phyloP scores from a whole-genome alignment of 2,888 invertebrate genomes.

The Morpho achilles region DNA sequence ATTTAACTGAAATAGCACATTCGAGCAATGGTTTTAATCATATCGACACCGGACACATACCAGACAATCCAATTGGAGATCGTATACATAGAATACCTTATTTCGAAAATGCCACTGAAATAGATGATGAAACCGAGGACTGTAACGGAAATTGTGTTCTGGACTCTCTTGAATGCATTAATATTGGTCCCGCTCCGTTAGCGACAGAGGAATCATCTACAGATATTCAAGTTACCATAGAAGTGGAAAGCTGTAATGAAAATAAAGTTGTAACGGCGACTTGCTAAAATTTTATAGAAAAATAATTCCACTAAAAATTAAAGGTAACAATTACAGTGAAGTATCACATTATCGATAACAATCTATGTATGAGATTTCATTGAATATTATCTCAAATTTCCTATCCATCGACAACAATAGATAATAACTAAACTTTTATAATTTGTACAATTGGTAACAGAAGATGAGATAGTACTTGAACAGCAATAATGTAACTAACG shows the following conservation, averaged over 20 bases:
- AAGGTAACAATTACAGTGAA: not conserved
- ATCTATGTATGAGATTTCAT: no score
- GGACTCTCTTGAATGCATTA: slow-evolving; percentile 12
- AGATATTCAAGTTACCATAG: slow-evolving; percentile 9
- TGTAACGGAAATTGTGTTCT: slow-evolving; percentile 9
- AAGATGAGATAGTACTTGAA: no score
- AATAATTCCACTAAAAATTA: not conserved
- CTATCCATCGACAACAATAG: no score
- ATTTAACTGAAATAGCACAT: slow-evolving; percentile 21
- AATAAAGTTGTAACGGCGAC: not conserved
- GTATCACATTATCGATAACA: no score
- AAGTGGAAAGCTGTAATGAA: not conserved
- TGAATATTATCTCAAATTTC: no score
- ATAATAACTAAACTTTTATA: no score
- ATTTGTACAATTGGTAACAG: no score
- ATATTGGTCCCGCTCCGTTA: slow-evolving; percentile 18
- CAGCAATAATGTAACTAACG: no score
- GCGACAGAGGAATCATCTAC: slow-evolving; percentile 16
- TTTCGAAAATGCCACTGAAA: slow-evolving; percentile 15
- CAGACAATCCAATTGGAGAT: slow-evolving; percentile 16
- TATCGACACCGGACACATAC: slow-evolving; percentile 10
- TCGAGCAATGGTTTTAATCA: slow-evolving; percentile 24
- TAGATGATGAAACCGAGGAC: slow-evolving; percentile 17
- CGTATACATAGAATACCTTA: slow-evolving; percentile 17
- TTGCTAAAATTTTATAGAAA: slow-evolving; percentile 1